Evolutionary conservation across 1,140 invertebrate species (phyloP).

Genomic region (Drosophila pachea): DNA sequence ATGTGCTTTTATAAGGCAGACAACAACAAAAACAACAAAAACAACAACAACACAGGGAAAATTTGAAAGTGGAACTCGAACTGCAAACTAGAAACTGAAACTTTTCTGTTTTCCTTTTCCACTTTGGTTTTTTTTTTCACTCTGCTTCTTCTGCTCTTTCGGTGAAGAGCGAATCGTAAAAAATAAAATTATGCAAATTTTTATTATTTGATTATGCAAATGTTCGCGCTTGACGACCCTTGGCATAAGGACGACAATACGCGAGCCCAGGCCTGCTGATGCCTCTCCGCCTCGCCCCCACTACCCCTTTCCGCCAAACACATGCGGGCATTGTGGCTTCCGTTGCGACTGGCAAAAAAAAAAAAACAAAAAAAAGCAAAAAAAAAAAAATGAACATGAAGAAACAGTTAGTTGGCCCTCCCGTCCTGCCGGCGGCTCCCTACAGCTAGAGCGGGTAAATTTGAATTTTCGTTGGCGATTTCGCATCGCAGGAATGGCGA

Average conservation of each 20-base stretch:
- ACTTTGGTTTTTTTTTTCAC: too few relatives aligned
- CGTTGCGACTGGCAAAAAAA: slow-evolving; percentile 44
- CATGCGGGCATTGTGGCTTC: slow-evolving; percentile 53
- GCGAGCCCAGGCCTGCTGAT: background rate
- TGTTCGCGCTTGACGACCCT: slow-evolving; percentile 78
- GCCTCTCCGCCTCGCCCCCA: slow-evolving; percentile 1
- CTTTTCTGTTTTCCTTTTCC: slow-evolving; percentile 15
- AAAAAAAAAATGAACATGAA: slow-evolving; percentile 24
- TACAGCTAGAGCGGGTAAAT: slow-evolving; percentile 51
- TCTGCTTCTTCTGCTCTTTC: too few relatives aligned
- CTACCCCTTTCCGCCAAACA: slow-evolving; percentile 31
- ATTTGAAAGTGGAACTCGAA: slow-evolving; percentile 36
- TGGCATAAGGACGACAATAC: slow-evolving; percentile 78
- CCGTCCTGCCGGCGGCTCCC: slow-evolving; percentile 24
- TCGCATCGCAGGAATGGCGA: background rate
- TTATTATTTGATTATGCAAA: slow-evolving; percentile 79
- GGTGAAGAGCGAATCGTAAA: slow-evolving; percentile 63
- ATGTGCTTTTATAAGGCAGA: slow-evolving; percentile 40
- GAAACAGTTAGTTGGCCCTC: slow-evolving; percentile 64
- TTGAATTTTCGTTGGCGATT: slow-evolving; percentile 65
- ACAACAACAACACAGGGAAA: slow-evolving; percentile 10
- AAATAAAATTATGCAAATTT: slow-evolving; percentile 79
- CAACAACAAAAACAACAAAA: slow-evolving; percentile 30
- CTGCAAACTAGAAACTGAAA: slow-evolving; percentile 42
- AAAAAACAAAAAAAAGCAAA: slow-evolving; percentile 26